Base-by-base conservation (phyloP, 2,888 invertebrate genomes). In the Heterodera filipjevi region DNA sequence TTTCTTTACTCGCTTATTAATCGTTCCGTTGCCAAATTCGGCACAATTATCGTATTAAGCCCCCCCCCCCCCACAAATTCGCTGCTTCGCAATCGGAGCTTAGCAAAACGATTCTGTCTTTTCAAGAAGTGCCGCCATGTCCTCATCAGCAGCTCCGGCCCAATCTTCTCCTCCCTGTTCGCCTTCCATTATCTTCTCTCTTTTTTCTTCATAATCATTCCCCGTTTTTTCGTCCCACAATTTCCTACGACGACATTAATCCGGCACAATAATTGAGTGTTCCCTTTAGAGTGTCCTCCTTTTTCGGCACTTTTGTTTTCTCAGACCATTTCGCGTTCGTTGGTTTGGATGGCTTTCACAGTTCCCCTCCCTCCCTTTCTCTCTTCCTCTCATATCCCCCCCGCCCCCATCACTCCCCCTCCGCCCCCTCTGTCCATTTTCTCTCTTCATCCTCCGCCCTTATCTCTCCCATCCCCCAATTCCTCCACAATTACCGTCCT, bases 261-360 rank as follows among this genome's bases (percentile, higher is more conserved):
- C 59, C 59, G 59, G 59, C 59, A 59, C 59, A 59, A 27, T 59
- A 59, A 59, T 19, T 59, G 59, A 59, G 59, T n/a, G 59, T 10
- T 27, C n/a, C 59, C 22, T 59, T 59, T 59, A 59, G 22, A 59
- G 59, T 59, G 59, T n/a, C 59, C 59, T 59, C 59, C 22, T 27
- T 59, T 59, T 59, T 59, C 59, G 59, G 59, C 59, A 59, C 59
- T 59, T 59, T 59, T 59, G 59, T 59, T 59, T 59, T 59, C 59
- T 59, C 59, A 59, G 59, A 59, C 59, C 6, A 59, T 59, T 59
- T 27, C 6, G 59, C 10, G 59, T 59, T n/a, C 59, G 10, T 39
- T 12, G 12, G 39, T 39, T 39, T 6, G 39, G 59, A 59, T 59
- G 59, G 59, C 59, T 59, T 59, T 59, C 59, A 59, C n/a, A n/a